Evolutionary conservation across 2,797 vertebrate genomes (phyloP).

Genomic region (Falco novaeseelandiae): DNA sequence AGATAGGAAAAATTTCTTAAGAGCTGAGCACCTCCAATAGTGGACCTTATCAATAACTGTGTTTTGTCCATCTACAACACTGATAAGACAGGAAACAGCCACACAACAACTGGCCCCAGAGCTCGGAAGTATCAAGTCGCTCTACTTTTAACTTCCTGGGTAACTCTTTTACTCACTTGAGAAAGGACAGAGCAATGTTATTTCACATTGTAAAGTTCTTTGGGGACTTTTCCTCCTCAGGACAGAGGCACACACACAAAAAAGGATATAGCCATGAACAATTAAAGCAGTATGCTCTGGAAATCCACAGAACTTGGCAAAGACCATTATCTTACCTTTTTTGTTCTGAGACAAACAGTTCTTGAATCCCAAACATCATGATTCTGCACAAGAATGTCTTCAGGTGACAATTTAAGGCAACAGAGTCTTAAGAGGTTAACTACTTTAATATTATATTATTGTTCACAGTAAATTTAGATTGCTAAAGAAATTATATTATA

Average conservation of each 20-base stretch:
- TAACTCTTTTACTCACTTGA: neutral
- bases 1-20: neutral
- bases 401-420: neutral
- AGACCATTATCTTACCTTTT: neutral
- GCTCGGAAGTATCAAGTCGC: neutral
- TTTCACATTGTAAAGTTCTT: neutral
- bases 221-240: neutral
- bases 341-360: neutral
- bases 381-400: neutral
- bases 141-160: neutral
- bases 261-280: neutral
- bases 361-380: neutral
- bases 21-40: neutral
- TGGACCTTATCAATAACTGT: neutral
- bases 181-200: neutral
- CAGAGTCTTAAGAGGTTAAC: neutral
- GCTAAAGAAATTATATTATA: neutral
- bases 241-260: neutral
- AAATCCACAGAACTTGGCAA: neutral
- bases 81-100: neutral
- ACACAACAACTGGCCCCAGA: neutral
- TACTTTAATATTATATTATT: neutral
- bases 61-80: neutral
- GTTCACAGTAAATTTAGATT: neutral
- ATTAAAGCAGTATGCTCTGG: neutral